Conservation (phyloP, 2,113 vertebrate genomes). For the Parus major region DNA sequence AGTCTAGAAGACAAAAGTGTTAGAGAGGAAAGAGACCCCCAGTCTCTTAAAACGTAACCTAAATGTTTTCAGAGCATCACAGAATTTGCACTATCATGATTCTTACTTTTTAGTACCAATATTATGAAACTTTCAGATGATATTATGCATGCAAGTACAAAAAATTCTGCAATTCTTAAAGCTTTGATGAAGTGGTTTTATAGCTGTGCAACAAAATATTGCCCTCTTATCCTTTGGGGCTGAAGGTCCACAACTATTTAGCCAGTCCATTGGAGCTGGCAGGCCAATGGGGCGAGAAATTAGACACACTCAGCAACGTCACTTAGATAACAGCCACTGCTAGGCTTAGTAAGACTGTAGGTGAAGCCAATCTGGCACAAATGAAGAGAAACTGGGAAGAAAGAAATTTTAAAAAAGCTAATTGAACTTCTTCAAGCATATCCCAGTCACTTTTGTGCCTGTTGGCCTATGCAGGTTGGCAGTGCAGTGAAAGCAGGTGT, state of each 20-base stretch:
- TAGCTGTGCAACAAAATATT: background rate
- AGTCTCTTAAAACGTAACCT: background rate
- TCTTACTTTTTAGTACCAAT: background rate
- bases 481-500: background rate
- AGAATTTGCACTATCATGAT: background rate
- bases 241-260: background rate
- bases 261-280: background rate
- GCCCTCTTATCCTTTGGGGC: background rate
- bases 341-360: background rate
- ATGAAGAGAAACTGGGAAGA: background rate
- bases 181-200: background rate
- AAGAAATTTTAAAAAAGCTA: background rate
- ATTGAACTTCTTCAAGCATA: background rate
- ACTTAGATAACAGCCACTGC: background rate
- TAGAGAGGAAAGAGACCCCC: background rate
- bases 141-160: background rate
- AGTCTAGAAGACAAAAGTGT: background rate
- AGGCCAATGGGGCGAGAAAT: background rate
- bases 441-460: background rate
- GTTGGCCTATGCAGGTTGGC: background rate
- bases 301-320: accelerated
- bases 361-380: background rate
- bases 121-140: background rate
- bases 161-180: background rate
- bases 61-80: background rate